Base-by-base conservation (phyloP, 2,888 invertebrate genomes). In the Alsophila aescularia region DNA sequence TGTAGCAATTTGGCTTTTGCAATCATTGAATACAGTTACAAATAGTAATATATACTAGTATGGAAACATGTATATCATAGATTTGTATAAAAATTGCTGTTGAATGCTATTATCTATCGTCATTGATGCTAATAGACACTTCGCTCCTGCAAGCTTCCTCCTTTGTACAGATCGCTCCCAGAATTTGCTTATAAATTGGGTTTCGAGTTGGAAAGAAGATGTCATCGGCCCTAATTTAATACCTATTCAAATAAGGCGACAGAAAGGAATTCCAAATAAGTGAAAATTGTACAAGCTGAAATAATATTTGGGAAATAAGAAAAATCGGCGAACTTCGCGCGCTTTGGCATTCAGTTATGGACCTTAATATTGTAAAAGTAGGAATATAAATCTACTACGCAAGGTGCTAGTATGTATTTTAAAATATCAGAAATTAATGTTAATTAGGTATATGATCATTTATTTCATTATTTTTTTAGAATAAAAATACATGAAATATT, bases 101-200 rank as follows among this genome's bases (percentile, higher is more conserved):
- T 24, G 39, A 40, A 48, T 47, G 43, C n/a, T n/a, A n/a, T n/a
- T n/a, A n/a, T n/a, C n/a, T n/a, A n/a, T n/a, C n/a, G n/a, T n/a
- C n/a, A n/a, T n/a, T n/a, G n/a, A n/a, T n/a, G n/a, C 18, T 48
- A 57, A 44, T 57, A 45, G 34, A 52, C 52, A 48, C 48, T 52
- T 31, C 48, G 35, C 35, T 42, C 29, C 39, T 47, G 47, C 36
- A 47, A 39, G 43, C 37, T 52, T 44, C 60, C 58, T 59, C 54
- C 42, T 50, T 50, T 48, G 34, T 39, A 41, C 45, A 51, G 58
- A 60, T 60, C 59, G 58, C 36, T 36, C 18, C 18, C 47, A 44
- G 72, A 73, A 79, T 78, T 76, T 76, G 72, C 75, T 75, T 78
- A 72, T 67, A 76, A 75, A 79, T 79, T 71, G 74, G 70, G 63